These are phyloP conservation scores for Drosophila burlai DNA, from an alignment of 1,140 invertebrate species.

Conservation along the genomic window DNA sequence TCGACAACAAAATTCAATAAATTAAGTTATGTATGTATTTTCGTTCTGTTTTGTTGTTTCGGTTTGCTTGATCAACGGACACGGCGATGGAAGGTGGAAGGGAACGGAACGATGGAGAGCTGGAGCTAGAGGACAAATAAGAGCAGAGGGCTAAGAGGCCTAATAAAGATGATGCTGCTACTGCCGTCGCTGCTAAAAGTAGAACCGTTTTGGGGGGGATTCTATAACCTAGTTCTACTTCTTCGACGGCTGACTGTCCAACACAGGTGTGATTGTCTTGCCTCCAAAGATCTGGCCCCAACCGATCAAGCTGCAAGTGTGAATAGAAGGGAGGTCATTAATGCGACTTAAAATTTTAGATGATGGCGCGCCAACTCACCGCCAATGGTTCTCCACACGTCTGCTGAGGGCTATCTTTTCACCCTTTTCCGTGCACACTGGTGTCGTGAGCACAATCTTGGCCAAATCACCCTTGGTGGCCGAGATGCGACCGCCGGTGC, in stretches of 20 bases:
- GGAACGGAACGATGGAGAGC: slow-evolving; percentile 27
- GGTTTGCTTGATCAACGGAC: slow-evolving; percentile 70
- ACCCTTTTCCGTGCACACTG: slow-evolving; percentile 99
- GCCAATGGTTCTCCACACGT: slow-evolving; percentile 99
- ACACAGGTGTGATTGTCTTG: slow-evolving; percentile 86
- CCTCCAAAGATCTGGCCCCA: slow-evolving; percentile 98
- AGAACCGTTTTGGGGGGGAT: slow-evolving; percentile 15
- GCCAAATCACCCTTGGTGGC: slow-evolving; percentile 99
- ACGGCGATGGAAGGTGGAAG: slow-evolving; percentile 52
- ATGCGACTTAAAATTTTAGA: not conserved
- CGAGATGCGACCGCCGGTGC: slow-evolving; percentile 97
- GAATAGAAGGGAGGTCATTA: slow-evolving; percentile 37
- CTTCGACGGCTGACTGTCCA: slow-evolving; percentile 72
- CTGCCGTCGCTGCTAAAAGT: slow-evolving; percentile 25
- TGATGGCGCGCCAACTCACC: slow-evolving; percentile 86
- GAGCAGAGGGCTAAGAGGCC: slow-evolving; percentile 39
- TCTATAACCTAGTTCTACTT: slow-evolving; percentile 51
- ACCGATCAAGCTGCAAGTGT: slow-evolving; percentile 93
- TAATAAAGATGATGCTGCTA: slow-evolving; percentile 41
- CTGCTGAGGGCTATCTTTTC: slow-evolving; percentile 99
- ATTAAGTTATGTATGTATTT: slow-evolving; percentile 74
- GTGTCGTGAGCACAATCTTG: slow-evolving; percentile 98
- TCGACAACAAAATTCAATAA: slow-evolving; percentile 74
- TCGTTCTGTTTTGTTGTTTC: slow-evolving; percentile 44
- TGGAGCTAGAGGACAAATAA: slow-evolving; percentile 37